Evolutionary conservation across 1,140 invertebrate species (phyloP), one percentile per base, ranked within the genome.

Genomic region (Microvelia longipes): DNA sequence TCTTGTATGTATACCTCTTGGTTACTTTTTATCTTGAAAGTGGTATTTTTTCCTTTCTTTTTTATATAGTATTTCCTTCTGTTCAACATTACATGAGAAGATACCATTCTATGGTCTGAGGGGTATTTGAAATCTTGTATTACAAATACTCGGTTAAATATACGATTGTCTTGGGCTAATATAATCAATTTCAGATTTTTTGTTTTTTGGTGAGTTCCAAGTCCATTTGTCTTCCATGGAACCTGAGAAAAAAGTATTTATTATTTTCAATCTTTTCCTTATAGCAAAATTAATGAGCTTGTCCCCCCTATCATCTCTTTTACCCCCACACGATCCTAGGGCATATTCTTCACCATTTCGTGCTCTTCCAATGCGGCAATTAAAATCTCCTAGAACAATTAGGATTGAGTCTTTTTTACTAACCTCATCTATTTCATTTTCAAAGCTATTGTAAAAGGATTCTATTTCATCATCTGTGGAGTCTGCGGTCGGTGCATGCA

Each of bases 71-170:
- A 64, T 26, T 26, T 64, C 25, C 62, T 64, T 26, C 24, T 11
- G 11, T 64, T 26, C 5, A 64, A 5, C 5, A 26, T 2, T 15
- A 64, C 11, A 64, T 26, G 25, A 5, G 62, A 5, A 5, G 25
- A 15, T 2, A 64, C 62, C 62, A 64, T 64, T 64, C 62, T 64
- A 26, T 64, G 62, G 25, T 64, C 62, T 64, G 62, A 64, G 25
- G 2, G 15, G 25, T 64, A 64, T 5, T 24, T 64, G 5, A 64
- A 64, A 25, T 26, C 24, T 25, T 64, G 15, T 24, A 24, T 26
- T 24, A 64, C 62, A 64, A 13, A 2, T 24, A 64, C 11, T 24
- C 24, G 5, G 2, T 25, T 64, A 25, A 64, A 64, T 24, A 64
- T 64, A 15, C 62, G 5, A 14, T 24, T 64, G 24, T 64, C 62